Evolutionary conservation across 1,140 invertebrate genomes (phyloP), one percentile per base, ranked within the genome.

Genomic region (Drosophila persimilis): DNA sequence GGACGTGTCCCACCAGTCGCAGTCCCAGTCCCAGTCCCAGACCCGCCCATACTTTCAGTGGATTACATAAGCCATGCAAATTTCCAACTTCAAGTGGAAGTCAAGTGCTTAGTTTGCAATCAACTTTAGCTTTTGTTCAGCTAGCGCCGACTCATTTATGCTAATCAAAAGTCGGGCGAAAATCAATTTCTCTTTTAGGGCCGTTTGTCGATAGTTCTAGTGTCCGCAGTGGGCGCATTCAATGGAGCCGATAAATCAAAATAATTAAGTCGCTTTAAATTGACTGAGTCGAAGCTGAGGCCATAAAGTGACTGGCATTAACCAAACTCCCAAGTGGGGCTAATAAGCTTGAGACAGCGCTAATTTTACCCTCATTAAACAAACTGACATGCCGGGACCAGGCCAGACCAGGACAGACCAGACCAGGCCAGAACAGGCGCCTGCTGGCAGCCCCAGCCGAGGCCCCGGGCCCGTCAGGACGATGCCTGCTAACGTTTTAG

Each of bases 361-460:
- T 88, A 88, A 88, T 88, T 88, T 88, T 88, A 88, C 83, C 83
- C 83, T 88, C 84, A 88, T 88, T 88, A 88, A 88, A 89, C 83
- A 88, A 88, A 81, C 83, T 88, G 83, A 88, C 83, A 88, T 88
- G 71, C 61, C 78, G 73, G 58, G 66, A 44, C 69, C 78, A 73
- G 52, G 31, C 17, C 31, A 53, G 35, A 13, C 61, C 59, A 48
- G 52, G 39, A 51, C 50, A 69, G 64, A 52, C 35, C 44, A 29
- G 26, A 11, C 3, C 54, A 52, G 13, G 9, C 47, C 29, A 46
- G 46, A 58, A 9, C 35, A 11, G 48, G n/a, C 22, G 44, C n/a
- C 26, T 39, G 35, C 35, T 39, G 35, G 35, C 35, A 13, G 35
- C 11, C 35, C 35, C 50, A 62, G 64, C 51, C 35, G 35, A 39